These are phyloP conservation scores for Paedocypris sp. DNA, from an alignment of 2,113 vertebrate genomes.

Conservation along the genomic window DNA sequence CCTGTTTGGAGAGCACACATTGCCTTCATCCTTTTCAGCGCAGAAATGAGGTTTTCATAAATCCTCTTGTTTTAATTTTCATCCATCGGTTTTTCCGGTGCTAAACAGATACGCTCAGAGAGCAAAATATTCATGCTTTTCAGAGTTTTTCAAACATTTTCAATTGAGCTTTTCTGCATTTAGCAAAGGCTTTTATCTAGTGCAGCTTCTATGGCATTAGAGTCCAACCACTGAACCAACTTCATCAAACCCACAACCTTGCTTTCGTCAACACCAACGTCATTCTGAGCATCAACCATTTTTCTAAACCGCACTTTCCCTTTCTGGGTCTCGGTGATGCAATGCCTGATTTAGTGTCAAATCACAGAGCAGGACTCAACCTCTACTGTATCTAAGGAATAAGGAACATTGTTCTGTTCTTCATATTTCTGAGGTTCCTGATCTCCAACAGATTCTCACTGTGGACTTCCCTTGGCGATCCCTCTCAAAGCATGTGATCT, in stretches of 20 bases:
- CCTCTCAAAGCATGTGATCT: too few relatives aligned
- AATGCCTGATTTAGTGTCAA: too few relatives aligned
- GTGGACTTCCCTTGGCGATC: not conserved
- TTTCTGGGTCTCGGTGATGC: too few relatives aligned
- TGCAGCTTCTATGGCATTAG: too few relatives aligned
- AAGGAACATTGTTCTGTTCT: conserved; percentile 21
- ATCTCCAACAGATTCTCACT: conserved; percentile 25
- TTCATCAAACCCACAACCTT: too few relatives aligned
- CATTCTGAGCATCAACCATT: too few relatives aligned
- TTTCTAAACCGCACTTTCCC: too few relatives aligned
- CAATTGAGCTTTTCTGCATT: not conserved
- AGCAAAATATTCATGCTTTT: not conserved
- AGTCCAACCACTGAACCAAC: too few relatives aligned
- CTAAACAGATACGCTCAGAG: conserved; percentile 1
- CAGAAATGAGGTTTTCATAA: conserved; percentile 21
- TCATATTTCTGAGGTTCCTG: conserved; percentile 21
- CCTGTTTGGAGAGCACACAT: conserved; percentile 22
- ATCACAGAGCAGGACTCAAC: too few relatives aligned
- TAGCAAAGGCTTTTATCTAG: not conserved
- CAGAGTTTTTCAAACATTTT: conserved; percentile 6
- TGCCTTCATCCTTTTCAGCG: conserved; percentile 13
- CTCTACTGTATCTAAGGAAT: too few relatives aligned
- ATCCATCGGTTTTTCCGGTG: conserved; percentile 5
- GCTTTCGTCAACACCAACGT: too few relatives aligned
- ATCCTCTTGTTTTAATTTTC: conserved; percentile 27